phyloP scores from a whole-genome alignment of 2,797 vertebrate species.

The Sylvilagus floridanus region DNA sequence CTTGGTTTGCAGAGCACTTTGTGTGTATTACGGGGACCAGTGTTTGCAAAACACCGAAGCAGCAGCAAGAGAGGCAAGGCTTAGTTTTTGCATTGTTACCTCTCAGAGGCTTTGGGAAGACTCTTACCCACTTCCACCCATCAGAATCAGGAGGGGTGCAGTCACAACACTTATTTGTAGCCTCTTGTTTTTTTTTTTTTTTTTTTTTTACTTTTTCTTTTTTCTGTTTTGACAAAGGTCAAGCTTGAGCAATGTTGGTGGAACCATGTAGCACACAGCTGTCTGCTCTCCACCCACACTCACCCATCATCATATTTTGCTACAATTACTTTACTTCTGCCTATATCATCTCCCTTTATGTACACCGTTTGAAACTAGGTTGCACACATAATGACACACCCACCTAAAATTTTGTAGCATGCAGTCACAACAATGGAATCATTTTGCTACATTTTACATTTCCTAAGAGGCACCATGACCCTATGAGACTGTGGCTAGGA shows the following conservation, averaged over 20 bases:
- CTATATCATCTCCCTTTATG: fast-evolving
- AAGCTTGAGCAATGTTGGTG: not conserved
- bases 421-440: not conserved
- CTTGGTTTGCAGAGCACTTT: not conserved
- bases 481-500: not conserved
- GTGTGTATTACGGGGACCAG: fast-evolving
- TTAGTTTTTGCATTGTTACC: no score
- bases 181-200: no score
- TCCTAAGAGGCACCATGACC: not conserved
- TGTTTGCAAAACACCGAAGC: not conserved
- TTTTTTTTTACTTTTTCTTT: not conserved
- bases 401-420: not conserved
- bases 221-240: not conserved
- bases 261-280: not conserved
- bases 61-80: not conserved
- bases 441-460: not conserved
- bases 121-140: fast-evolving
- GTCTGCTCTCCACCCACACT: not conserved
- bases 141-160: no score
- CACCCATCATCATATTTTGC: not conserved
- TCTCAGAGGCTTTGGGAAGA: not conserved
- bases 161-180: not conserved
- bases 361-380: not conserved
- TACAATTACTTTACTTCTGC: not conserved
- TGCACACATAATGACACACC: not conserved